Evolutionary conservation across 92 coral and sea anemone species (phyloP), one percentile per base, ranked within the genome.

Genomic region (Zoanthus sansibaricus): DNA sequence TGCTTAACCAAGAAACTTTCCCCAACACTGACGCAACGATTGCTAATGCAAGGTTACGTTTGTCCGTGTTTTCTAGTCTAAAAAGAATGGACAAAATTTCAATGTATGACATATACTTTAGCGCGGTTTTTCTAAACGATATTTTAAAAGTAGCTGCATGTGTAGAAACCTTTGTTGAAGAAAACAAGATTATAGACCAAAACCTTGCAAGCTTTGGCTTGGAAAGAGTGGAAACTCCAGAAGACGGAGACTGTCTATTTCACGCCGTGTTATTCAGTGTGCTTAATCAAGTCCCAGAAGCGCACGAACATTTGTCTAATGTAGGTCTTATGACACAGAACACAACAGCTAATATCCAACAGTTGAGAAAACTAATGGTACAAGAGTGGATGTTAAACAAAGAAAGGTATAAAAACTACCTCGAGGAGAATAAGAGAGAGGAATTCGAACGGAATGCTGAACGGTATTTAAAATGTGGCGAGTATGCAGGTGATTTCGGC

Each of bases 171-270:
- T 54, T 54, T 54, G 59, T 54, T 15, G 15, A 54, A 54, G 59
- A 54, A 9, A 54, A 54, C 9, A 10, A 54, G 59, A 54, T 54
- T 54, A 6, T 54, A 54, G 59, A 54, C 59, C 59, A 5, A 54
- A 54, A 54, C 59, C 59, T 54, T 54, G 83, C 61, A 18, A 31
- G 45, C 18, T 76, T 21, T 87, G 87, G 87, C 7, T 45, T 79
- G 79, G 56, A 69, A 44, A 8, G 54, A 16, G 47, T 79, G 16
- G 86, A 70, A 32, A 68, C 80, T 12, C 14, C 56, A 21, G 37
- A 42, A 44, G 87, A 87, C 61, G 90, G 90, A 18, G 52, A 87
- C 72, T 87, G 90, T 46, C 56, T 87, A 17, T 87, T 87, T 54
- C 37, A 52, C 49, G 71, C 89, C 9, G 89, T 86, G 11, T 13